Evolutionary conservation across 2,797 vertebrate genomes (phyloP).

Genomic region (Tragopan temminckii): DNA sequence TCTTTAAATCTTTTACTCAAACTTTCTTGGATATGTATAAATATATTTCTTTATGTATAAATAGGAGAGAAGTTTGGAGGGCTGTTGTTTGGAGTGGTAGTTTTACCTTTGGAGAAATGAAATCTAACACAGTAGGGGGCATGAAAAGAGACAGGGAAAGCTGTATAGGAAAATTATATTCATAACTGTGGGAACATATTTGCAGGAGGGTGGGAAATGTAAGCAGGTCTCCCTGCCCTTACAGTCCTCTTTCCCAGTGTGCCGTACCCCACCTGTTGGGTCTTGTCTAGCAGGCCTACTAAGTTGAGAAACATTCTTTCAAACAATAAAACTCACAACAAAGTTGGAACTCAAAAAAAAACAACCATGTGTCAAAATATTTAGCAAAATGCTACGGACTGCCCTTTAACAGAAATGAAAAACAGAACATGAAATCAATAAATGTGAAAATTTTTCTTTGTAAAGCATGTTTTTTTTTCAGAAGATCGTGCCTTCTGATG

Average conservation of each 20-base stretch:
- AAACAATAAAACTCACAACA: conserved; percentile 62
- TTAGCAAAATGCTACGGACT: not conserved
- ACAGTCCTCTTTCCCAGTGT: not conserved
- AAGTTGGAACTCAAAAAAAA: conserved; percentile 50
- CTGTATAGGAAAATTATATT: not conserved
- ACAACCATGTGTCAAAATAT: not conserved
- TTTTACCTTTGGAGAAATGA: not conserved
- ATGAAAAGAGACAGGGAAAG: not conserved
- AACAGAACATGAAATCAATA: not conserved
- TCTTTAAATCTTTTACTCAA: accelerated
- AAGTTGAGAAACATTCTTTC: conserved; percentile 59
- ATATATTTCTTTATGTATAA: not conserved
- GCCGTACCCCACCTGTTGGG: conserved; percentile 49
- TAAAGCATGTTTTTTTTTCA: not conserved
- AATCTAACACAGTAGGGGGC: not conserved
- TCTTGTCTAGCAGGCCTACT: conserved; percentile 44
- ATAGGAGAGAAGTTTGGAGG: not conserved
- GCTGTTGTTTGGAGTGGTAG: not conserved
- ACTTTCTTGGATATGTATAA: not conserved
- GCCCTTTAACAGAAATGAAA: not conserved
- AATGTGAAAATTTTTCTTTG: not conserved
- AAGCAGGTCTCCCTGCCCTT: conserved; percentile 32
- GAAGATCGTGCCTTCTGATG: not conserved
- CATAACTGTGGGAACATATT: conserved; percentile 35
- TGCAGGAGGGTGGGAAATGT: conserved; percentile 33